phyloP scores from a whole-genome alignment of 1,140 invertebrate genomes.

The Pentalonia nigronervosa region DNA sequence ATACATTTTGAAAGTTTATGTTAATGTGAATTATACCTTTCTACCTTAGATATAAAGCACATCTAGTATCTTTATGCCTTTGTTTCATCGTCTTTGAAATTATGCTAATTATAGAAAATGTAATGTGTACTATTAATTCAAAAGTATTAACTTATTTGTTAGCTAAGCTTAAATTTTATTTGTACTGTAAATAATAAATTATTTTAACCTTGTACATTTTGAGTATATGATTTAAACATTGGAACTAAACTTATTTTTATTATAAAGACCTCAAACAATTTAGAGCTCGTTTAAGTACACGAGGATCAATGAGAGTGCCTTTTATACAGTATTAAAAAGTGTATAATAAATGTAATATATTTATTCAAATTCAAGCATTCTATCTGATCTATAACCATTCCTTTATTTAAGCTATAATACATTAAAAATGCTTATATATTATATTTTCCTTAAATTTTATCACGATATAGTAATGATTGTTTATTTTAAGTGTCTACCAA shows the following conservation, averaged over 20 bases:
- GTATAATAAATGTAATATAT: not conserved
- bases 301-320: not conserved
- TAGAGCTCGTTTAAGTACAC: not conserved
- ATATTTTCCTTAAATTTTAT: not conserved
- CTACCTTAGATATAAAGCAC: not conserved
- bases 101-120: not conserved
- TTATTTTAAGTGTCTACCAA: not conserved
- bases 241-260: slow-evolving; percentile 32
- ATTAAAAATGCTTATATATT: not conserved
- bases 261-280: slow-evolving; percentile 8
- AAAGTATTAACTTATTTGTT: not conserved
- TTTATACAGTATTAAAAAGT: not conserved
- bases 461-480: not conserved
- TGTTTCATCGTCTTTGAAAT: not conserved
- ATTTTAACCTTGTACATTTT: slow-evolving; percentile 29
- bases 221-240: not conserved
- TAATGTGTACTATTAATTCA: not conserved
- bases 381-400: not conserved
- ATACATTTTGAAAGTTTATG: not conserved
- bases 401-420: not conserved
- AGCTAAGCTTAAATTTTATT: not conserved
- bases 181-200: not conserved
- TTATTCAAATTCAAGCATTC: not conserved
- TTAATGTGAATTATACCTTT: not conserved
- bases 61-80: not conserved